A percentile compares a stretch with the other conserved stretches of the same genome.
phyloP scores from a whole-genome alignment of 2,797 vertebrate species.

The Poecilia velifera region DNA sequence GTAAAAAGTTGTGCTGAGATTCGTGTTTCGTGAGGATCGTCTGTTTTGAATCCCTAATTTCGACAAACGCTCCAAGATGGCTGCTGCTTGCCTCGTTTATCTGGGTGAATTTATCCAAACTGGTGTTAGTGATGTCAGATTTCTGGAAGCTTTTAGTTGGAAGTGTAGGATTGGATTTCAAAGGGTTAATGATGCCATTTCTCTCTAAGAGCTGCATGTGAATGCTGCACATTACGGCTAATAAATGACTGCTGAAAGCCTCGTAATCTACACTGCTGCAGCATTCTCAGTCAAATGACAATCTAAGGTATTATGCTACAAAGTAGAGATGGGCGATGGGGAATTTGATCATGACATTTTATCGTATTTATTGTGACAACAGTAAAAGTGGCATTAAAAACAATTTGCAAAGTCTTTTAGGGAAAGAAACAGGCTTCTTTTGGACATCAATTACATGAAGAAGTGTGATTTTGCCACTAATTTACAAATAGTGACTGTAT shows the following conservation, averaged over 20 bases:
- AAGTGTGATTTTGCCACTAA: neutral
- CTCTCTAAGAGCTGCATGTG: constrained; percentile 27
- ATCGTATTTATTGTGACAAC: neutral
- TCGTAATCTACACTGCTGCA: neutral
- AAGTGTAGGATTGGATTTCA: constrained; percentile 34
- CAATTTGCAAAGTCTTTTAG: neutral
- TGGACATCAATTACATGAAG: too few species aligned
- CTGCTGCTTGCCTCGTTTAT: constrained; percentile 44
- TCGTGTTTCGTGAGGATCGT: neutral
- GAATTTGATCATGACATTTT: neutral
- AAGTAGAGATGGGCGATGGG: neutral
- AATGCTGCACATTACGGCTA: constrained; percentile 47
- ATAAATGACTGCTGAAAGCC: constrained; percentile 45
- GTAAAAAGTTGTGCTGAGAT: neutral
- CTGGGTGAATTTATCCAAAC: constrained; percentile 27
- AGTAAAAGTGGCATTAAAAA: neutral
- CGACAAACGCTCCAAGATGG: constrained; percentile 3
- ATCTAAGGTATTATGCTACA: neutral
- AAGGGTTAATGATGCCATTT: constrained; percentile 18
- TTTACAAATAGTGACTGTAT: too few species aligned
- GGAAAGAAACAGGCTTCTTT: too few species aligned
- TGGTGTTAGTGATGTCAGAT: constrained; percentile 35
- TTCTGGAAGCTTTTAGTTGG: constrained; percentile 29
- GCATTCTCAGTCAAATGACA: neutral
- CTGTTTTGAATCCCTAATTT: constrained; percentile 2